Conservation (phyloP, 1,140 invertebrate genomes). For the Penaeus vannamei region DNA sequence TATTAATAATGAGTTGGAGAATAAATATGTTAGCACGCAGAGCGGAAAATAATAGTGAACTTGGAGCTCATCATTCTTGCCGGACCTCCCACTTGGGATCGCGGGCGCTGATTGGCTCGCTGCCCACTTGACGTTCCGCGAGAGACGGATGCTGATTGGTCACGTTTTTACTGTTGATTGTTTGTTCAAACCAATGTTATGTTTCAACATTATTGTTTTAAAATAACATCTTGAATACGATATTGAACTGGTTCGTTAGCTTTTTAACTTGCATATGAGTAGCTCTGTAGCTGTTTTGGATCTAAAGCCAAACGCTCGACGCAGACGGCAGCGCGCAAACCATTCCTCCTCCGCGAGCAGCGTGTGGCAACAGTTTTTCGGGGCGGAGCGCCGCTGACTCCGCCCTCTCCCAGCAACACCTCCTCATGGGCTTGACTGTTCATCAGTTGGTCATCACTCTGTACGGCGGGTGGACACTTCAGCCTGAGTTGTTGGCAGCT, state of each 20-base stretch:
- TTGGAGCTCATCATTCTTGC: slow-evolving; percentile 57
- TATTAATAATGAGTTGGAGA: slow-evolving; percentile 66
- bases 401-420: slow-evolving; percentile 53
- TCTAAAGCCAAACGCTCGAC: too few species aligned
- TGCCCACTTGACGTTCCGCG: slow-evolving; percentile 34
- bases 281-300: not conserved
- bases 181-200: slow-evolving; percentile 30
- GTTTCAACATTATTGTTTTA: not conserved
- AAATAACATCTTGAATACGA: not conserved
- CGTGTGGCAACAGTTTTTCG: not conserved
- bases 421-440: slow-evolving; percentile 63
- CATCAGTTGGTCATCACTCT: slow-evolving; percentile 66
- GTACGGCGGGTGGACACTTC: slow-evolving; percentile 65
- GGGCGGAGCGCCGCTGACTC: slow-evolving; percentile 27
- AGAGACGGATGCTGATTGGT: slow-evolving; percentile 40
- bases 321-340: too few species aligned
- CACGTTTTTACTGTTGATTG: slow-evolving; percentile 48
- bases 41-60: slow-evolving; percentile 65
- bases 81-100: slow-evolving; percentile 25
- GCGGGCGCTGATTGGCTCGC: slow-evolving; percentile 36
- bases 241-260: not conserved
- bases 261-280: not conserved
- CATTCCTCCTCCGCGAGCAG: too few species aligned
- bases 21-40: slow-evolving; percentile 65
- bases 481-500: slow-evolving; percentile 62